These are phyloP conservation scores for Mystacornis crossleyi DNA, from an alignment of 2,113 vertebrate genomes.

Conservation along the genomic window DNA sequence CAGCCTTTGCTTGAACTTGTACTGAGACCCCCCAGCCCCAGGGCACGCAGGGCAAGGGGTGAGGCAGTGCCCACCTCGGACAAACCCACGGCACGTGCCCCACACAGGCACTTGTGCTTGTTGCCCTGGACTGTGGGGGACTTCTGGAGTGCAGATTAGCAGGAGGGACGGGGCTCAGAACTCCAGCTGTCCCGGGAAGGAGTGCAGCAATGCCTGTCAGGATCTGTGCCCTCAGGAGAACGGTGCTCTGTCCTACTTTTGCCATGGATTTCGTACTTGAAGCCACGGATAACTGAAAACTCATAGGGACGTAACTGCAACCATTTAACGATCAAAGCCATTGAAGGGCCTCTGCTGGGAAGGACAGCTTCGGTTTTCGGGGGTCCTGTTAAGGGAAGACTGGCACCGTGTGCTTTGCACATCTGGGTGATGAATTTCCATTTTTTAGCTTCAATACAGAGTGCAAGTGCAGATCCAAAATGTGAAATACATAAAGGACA, in stretches of 20 bases:
- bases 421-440: not conserved
- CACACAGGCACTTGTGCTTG: not conserved
- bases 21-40: not conserved
- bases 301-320: not conserved
- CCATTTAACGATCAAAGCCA: not conserved
- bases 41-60: not conserved
- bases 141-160: not conserved
- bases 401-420: not conserved
- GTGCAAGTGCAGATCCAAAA: not conserved
- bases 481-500: not conserved
- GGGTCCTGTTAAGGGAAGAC: not conserved
- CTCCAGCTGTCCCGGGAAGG: not conserved
- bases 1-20: not conserved
- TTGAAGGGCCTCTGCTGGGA: not conserved
- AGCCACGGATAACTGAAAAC: not conserved
- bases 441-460: not conserved
- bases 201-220: not conserved
- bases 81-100: accelerated
- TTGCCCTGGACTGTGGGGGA: not conserved
- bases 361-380: not conserved
- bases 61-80: not conserved
- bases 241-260: not conserved
- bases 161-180: not conserved
- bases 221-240: not conserved
- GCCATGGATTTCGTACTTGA: not conserved